Evolutionary conservation across 1,140 invertebrate species (phyloP).

Genomic region (Drosophila serrata): DNA sequence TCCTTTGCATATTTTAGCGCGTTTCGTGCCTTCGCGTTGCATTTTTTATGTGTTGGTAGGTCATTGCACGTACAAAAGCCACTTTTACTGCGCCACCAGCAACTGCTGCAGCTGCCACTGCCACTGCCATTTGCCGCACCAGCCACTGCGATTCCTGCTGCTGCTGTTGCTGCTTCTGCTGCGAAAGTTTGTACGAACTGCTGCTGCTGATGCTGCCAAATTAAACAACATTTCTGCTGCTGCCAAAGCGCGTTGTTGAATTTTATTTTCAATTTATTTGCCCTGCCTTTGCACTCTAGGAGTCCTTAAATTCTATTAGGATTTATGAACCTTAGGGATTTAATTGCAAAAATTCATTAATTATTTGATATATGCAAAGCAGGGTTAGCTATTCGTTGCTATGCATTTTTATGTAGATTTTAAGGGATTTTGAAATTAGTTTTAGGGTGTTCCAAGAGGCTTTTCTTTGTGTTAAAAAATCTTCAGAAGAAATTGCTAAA

Average conservation of each 20-base stretch:
- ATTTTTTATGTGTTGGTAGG: conserved; percentile 84
- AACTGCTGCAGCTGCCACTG: conserved; percentile 35
- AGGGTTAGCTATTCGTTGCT: background rate
- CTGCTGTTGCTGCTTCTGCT: conserved; percentile 21
- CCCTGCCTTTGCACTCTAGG: conserved; percentile 9
- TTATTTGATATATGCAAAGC: background rate
- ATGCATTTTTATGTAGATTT: background rate
- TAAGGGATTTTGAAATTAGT: background rate
- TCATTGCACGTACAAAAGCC: conserved; percentile 85
- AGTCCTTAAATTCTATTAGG: conserved; percentile 35
- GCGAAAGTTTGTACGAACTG: too few species aligned
- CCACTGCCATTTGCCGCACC: conserved; percentile 15
- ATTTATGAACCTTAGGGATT: conserved; percentile 5
- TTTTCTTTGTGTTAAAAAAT: too few species aligned
- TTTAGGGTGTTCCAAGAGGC: background rate
- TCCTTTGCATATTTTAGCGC: conserved; percentile 80
- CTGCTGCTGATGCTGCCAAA: conserved; percentile 57
- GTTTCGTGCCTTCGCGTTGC: conserved; percentile 64
- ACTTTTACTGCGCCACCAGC: conserved; percentile 78
- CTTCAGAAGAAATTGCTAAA: too few species aligned
- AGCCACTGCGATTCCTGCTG: conserved; percentile 22
- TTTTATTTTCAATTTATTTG: conserved; percentile 49
- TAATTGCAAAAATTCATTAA: conserved; percentile 17
- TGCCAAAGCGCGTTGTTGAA: conserved; percentile 51
- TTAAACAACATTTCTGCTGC: conserved; percentile 67